These are phyloP conservation scores for Cyprinodon brontotheroides DNA, from an alignment of 2,113 vertebrate species.

Conservation along the genomic window DNA sequence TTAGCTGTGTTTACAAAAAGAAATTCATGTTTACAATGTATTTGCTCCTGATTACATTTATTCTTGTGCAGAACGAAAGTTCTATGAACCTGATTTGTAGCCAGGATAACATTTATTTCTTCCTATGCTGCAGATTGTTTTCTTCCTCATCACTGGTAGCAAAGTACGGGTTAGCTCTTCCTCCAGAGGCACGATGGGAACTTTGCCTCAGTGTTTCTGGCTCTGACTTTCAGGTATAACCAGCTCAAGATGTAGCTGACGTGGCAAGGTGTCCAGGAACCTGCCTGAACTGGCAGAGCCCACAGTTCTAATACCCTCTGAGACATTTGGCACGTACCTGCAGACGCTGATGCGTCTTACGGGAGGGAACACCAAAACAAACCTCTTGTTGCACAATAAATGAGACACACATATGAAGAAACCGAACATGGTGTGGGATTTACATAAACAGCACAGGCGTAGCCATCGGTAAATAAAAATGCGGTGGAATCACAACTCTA, in stretches of 20 bases:
- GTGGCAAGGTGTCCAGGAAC: slow-evolving; percentile 52
- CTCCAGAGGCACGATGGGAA: slow-evolving; percentile 29
- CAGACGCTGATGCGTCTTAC: slow-evolving; percentile 30
- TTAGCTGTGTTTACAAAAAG: neutral
- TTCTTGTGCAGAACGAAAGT: neutral
- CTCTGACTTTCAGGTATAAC: slow-evolving; percentile 49
- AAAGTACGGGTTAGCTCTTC: slow-evolving; percentile 15
- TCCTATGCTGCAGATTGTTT: slow-evolving; percentile 21
- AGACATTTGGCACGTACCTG: slow-evolving; percentile 44
- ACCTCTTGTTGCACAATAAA: slow-evolving; percentile 60
- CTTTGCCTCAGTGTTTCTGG: slow-evolving; percentile 34
- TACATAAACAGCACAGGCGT: slow-evolving; percentile 14
- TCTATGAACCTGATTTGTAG: slow-evolving; percentile 8
- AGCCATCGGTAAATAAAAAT: slow-evolving; percentile 5
- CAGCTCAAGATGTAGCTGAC: slow-evolving; percentile 41
- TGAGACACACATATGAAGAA: slow-evolving; percentile 22
- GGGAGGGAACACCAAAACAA: slow-evolving; percentile 29
- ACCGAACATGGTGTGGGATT: slow-evolving; percentile 9
- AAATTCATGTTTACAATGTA: neutral
- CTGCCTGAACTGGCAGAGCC: slow-evolving; percentile 63
- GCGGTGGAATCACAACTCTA: slow-evolving; percentile 6
- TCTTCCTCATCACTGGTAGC: slow-evolving; percentile 5
- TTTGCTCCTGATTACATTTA: neutral
- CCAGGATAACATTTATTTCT: slow-evolving; percentile 46
- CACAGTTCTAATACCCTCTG: slow-evolving; percentile 15